Conservation (phyloP, 2,888 invertebrate species). For the Drosophila falleni region DNA sequence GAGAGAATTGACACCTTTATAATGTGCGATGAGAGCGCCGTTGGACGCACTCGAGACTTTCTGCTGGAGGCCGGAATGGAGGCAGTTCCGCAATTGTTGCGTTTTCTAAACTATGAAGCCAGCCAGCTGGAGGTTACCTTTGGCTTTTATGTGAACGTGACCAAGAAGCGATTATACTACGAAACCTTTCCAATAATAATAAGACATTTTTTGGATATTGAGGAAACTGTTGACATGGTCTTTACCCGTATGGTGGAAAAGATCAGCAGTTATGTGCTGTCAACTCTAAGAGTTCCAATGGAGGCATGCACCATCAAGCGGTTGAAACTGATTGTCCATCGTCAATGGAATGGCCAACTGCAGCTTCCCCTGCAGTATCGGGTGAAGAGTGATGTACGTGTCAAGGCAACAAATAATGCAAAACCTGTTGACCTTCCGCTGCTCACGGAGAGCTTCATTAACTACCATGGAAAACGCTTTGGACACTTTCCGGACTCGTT, state of each 20-base stretch:
- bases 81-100: conserved; percentile 63
- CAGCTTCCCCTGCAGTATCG: conserved; percentile 60
- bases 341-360: conserved; percentile 22
- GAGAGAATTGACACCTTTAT: conserved; percentile 64
- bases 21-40: conserved; percentile 61
- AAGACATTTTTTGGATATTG: conserved; percentile 63
- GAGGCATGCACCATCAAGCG: conserved; percentile 59
- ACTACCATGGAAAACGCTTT: conserved; percentile 21
- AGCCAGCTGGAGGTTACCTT: conserved; percentile 50
- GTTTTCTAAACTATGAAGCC: conserved; percentile 52
- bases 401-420: background rate
- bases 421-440: conserved; percentile 13
- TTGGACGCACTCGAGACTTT: conserved; percentile 54
- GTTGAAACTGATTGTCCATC: conserved; percentile 57
- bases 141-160: conserved; percentile 65
- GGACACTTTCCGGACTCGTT: conserved; percentile 39
- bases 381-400: conserved; percentile 36
- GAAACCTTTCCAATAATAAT: conserved; percentile 60
- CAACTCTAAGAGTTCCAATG: conserved; percentile 28
- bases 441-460: conserved; percentile 40
- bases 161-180: conserved; percentile 47
- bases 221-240: conserved; percentile 66
- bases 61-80: conserved; percentile 61
- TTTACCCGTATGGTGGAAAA: conserved; percentile 68
- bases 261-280: conserved; percentile 56